A percentile compares a stretch with the other conserved stretches of the same genome.
These are phyloP conservation scores for Acanthosepion esculentum DNA, from an alignment of 2,888 invertebrate genomes.

Conservation along the genomic window DNA sequence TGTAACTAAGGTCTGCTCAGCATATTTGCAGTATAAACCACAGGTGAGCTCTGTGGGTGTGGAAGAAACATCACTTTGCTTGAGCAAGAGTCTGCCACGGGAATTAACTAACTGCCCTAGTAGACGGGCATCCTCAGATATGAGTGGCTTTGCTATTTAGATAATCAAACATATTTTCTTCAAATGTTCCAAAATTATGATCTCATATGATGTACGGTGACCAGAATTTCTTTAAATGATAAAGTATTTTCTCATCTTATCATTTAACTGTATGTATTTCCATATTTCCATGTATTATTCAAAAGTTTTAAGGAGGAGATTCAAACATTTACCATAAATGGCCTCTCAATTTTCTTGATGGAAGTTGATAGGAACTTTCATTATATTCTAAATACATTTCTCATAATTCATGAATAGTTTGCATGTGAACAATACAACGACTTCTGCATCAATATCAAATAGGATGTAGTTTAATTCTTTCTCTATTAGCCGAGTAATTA, in stretches of 20 bases:
- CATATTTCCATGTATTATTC: not conserved
- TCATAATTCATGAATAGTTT: conserved; percentile 18
- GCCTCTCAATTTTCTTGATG: not conserved
- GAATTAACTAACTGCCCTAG: no score
- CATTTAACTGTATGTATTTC: not conserved
- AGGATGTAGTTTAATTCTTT: conserved; percentile 33
- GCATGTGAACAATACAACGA: not conserved
- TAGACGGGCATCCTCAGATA: no score
- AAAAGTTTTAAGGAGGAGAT: not conserved
- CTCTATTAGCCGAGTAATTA: not conserved
- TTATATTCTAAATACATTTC: not conserved
- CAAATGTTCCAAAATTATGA: not conserved
- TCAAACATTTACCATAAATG: not conserved
- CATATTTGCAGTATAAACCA: no score
- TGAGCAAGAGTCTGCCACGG: no score
- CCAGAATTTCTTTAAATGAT: not conserved
- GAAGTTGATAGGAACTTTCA: not conserved
- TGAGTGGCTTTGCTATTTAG: no score
- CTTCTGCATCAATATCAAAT: not conserved
- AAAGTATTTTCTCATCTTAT: not conserved
- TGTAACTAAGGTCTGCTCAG: no score
- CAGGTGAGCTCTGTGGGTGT: no score
- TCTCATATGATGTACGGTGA: not conserved
- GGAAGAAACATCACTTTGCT: no score
- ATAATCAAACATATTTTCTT: not conserved